Conservation (phyloP, 2,888 invertebrate species). For the Acanthoscelides obtectus region DNA sequence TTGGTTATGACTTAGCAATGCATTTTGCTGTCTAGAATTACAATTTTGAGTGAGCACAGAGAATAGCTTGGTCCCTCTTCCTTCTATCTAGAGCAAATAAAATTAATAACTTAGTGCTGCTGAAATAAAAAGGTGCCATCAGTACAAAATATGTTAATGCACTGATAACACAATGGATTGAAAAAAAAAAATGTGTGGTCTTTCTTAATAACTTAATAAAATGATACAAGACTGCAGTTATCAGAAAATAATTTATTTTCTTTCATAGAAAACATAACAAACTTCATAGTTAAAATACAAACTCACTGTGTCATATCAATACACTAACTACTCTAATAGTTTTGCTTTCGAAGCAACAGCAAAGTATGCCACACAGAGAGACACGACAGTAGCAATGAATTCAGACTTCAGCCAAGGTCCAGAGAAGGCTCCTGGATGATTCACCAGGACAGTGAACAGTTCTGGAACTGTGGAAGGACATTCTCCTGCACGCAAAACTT, state of each 20-base stretch:
- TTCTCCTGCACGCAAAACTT: slow-evolving; percentile 72
- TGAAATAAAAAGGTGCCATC: too few relatives aligned
- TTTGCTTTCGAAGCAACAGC: slow-evolving; percentile 82
- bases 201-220: too few relatives aligned
- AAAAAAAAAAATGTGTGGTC: too few relatives aligned
- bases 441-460: slow-evolving; percentile 65
- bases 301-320: not conserved
- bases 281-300: not conserved
- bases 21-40: too few relatives aligned
- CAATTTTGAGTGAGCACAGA: too few relatives aligned
- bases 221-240: too few relatives aligned
- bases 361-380: slow-evolving; percentile 76
- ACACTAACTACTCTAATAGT: slow-evolving; percentile 44
- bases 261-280: not conserved
- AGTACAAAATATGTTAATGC: too few relatives aligned
- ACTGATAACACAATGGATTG: too few relatives aligned
- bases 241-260: not conserved
- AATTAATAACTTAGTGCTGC: too few relatives aligned
- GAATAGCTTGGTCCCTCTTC: too few relatives aligned
- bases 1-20: too few relatives aligned
- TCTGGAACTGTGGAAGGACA: slow-evolving; percentile 62
- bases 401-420: slow-evolving; percentile 94
- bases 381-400: slow-evolving; percentile 75
- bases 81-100: too few relatives aligned
- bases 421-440: slow-evolving; percentile 77